These are phyloP conservation scores for Epizoanthus illoricatus DNA, from an alignment of 92 coral and sea anemone species.

Conservation along the genomic window DNA sequence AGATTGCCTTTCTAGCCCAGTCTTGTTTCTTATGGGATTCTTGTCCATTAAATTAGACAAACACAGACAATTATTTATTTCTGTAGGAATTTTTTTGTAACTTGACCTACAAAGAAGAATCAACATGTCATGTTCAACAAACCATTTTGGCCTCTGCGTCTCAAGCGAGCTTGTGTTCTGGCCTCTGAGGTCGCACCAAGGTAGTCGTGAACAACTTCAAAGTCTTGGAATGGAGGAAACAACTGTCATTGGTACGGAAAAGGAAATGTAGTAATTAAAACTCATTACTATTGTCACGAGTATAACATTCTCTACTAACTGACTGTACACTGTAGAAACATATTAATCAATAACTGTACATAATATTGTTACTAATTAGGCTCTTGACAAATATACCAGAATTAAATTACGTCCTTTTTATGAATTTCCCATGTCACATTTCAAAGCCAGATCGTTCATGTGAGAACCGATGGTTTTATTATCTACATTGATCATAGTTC, in stretches of 20 bases:
- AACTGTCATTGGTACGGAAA: constrained; percentile 25
- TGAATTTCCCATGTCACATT: not conserved
- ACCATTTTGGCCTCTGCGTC: constrained; percentile 97
- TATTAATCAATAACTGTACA: no score
- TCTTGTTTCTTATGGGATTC: no score
- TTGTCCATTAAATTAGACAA: no score
- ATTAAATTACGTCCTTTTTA: no score
- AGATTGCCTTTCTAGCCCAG: not conserved
- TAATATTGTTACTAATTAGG: no score
- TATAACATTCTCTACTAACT: not conserved
- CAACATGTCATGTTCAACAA: constrained; percentile 2
- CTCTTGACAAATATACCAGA: no score
- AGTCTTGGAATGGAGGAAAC: constrained; percentile 91
- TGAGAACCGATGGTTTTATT: no score
- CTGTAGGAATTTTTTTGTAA: no score
- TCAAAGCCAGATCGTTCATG: not conserved
- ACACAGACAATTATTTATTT: no score
- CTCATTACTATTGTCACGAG: not conserved
- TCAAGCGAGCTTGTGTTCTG: constrained; percentile 82
- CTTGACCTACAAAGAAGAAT: no score
- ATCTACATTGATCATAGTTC: no score
- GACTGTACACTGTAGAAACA: no score
- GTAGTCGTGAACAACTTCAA: constrained; percentile 96
- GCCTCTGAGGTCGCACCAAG: constrained; percentile 65
- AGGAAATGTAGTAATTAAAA: not conserved